Conservation (phyloP, 2,797 vertebrate genomes). For the Acipenser transmontanus region DNA sequence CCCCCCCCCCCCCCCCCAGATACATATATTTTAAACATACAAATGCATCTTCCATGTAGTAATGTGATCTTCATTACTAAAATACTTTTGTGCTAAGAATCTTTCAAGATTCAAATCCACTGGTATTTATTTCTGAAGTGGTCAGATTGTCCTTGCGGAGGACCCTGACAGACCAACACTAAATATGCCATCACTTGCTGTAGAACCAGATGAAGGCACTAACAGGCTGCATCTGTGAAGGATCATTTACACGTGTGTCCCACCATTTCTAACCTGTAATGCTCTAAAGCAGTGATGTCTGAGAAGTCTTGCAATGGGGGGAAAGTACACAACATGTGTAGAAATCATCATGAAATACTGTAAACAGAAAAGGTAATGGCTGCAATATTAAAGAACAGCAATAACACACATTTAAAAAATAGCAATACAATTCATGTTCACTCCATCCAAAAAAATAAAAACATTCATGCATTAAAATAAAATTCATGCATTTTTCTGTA, state of each 20-base stretch:
- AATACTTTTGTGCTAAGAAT: too few species aligned
- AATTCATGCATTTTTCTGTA: not conserved
- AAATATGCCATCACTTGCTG: constrained; percentile 21
- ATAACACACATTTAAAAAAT: not conserved
- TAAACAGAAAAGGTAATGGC: not conserved
- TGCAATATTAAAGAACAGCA: not conserved
- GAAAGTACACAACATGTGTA: too few species aligned
- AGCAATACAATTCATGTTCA: not conserved
- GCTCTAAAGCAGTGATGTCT: too few species aligned
- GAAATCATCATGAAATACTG: too few species aligned
- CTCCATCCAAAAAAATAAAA: not conserved
- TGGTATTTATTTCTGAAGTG: not conserved
- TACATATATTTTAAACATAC: too few species aligned
- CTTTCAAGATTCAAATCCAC: too few species aligned
- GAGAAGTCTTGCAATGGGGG: too few species aligned
- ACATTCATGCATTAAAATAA: not conserved
- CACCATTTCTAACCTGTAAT: too few species aligned
- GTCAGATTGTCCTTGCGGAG: not conserved
- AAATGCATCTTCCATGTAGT: too few species aligned
- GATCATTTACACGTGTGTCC: too few species aligned
- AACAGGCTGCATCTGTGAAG: constrained; percentile 17
- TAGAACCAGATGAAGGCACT: constrained; percentile 50
- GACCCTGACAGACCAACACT: not conserved
- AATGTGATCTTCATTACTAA: too few species aligned
- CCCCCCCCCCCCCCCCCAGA: too few species aligned